Evolutionary conservation across 2,888 invertebrate species (phyloP), one percentile per base, ranked within the genome.

Genomic region (Napeogenes inachia): DNA sequence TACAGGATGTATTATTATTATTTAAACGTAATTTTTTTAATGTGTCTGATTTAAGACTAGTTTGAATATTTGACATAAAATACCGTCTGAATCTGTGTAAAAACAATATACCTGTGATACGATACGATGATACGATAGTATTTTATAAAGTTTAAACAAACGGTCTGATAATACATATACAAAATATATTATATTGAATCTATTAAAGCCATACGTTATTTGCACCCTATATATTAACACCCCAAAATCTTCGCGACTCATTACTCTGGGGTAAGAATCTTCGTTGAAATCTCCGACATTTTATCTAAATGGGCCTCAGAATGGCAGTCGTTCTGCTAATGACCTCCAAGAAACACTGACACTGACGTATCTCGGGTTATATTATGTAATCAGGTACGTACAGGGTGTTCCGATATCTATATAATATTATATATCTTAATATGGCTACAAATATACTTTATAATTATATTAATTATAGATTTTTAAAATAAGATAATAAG

Each of bases 241-340:
- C 87, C 87, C 80, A 85, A 89, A 89, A 89, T 89, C 89, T 89
- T 89, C 88, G 86, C 89, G 89, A 84, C 81, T 89, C 89, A 90
- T 90, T 89, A 90, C 89, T 79, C 80, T 65, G 62, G 58, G 56
- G 59, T 59, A 73, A 76, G 81, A 81, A 84, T 84, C 87, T 87
- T 86, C 82, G 86, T 87, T 87, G 85, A 89, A 89, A 90, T 90
- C 89, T 90, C 82, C 85, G 88, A 87, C 89, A 84, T 90, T 90
- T 89, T 89, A 90, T 90, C 89, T 90, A 89, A 90, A 90, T 89
- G 89, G 89, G 88, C 85, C 83, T 80, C 84, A 84, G 79, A 88
- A 89, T 89, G 87, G 86, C 83, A 79, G 84, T 82, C 87, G 84
- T 87, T 82, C 78, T 80, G 77, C 87, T 90, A 90, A 90, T 90